Percentiles rank a stretch among this genome's conserved stretches.
Conservation (phyloP, 1,140 invertebrate species). For the Drosophila nannoptera region DNA sequence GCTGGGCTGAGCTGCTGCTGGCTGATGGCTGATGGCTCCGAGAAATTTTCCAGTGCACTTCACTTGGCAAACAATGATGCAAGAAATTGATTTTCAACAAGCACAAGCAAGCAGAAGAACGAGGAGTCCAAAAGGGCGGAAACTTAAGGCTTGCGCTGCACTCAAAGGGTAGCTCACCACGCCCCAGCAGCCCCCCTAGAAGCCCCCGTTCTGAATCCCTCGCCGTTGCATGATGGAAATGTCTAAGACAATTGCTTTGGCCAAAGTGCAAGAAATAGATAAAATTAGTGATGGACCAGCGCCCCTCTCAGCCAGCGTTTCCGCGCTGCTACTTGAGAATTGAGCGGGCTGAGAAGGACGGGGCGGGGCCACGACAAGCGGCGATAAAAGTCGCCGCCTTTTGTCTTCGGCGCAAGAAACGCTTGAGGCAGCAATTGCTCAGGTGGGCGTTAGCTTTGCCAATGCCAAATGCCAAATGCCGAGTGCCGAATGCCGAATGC, state of each 20-base stretch:
- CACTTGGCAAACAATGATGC: slow-evolving; percentile 78
- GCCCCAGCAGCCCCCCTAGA: not conserved
- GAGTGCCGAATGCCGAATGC: slow-evolving; percentile 29
- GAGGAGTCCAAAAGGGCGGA: slow-evolving; percentile 19
- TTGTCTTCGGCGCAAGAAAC: slow-evolving; percentile 21
- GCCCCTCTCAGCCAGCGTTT: slow-evolving; percentile 21
- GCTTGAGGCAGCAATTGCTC: slow-evolving; percentile 30
- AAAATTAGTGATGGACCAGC: slow-evolving; percentile 69
- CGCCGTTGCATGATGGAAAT: slow-evolving; percentile 62
- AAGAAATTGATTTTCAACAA: slow-evolving; percentile 79
- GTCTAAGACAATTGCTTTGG: slow-evolving; percentile 76
- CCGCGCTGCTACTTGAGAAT: not conserved
- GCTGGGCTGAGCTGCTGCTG: not conserved
- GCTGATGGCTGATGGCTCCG: slow-evolving; percentile 54
- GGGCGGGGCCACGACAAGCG: not conserved
- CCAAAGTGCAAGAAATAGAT: slow-evolving; percentile 77
- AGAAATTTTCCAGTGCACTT: slow-evolving; percentile 78
- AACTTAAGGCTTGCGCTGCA: slow-evolving; percentile 37
- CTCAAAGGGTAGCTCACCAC: slow-evolving; percentile 39
- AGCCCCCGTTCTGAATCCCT: not conserved
- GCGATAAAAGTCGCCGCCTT: slow-evolving; percentile 24
- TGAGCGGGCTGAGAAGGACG: not conserved
- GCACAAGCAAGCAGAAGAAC: slow-evolving; percentile 42
- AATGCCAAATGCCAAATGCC: slow-evolving; percentile 25
- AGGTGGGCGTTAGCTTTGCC: not conserved